Evolutionary conservation across 2,113 vertebrate genomes (phyloP).

Genomic region (Callocephalon fimbriatum): DNA sequence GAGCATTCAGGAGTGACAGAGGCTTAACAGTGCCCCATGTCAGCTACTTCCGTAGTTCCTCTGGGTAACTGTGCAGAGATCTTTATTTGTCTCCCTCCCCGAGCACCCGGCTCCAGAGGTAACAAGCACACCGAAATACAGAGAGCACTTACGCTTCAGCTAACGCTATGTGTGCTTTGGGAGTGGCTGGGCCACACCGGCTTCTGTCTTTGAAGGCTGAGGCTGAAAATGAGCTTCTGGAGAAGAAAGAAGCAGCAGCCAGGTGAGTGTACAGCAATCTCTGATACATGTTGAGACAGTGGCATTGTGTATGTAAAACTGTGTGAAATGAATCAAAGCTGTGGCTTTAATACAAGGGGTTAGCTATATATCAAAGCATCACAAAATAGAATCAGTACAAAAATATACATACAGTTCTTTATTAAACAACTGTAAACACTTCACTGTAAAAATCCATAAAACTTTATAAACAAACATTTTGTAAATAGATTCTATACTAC

Average conservation of each 20-base stretch:
- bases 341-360: background rate
- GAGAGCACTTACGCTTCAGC: background rate
- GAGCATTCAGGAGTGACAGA: background rate
- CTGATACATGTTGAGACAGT: accelerated
- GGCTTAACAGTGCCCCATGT: accelerated
- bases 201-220: background rate
- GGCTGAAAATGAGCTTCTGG: background rate
- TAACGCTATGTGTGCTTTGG: accelerated
- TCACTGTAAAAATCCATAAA: constrained; percentile 93
- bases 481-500: constrained; percentile 89
- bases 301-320: background rate
- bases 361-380: constrained; percentile 44
- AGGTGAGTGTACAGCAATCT: background rate
- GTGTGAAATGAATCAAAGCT: background rate
- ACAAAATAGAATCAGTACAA: constrained; percentile 84
- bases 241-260: background rate
- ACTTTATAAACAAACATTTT: constrained; percentile 90
- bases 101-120: accelerated
- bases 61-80: too few species aligned
- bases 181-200: accelerated
- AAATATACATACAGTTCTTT: constrained; percentile 90
- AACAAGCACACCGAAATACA: accelerated
- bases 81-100: background rate
- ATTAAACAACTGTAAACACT: constrained; percentile 96
- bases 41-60: accelerated